Base-by-base conservation (phyloP, 2,797 vertebrate genomes). In the Clarias fuscus region DNA sequence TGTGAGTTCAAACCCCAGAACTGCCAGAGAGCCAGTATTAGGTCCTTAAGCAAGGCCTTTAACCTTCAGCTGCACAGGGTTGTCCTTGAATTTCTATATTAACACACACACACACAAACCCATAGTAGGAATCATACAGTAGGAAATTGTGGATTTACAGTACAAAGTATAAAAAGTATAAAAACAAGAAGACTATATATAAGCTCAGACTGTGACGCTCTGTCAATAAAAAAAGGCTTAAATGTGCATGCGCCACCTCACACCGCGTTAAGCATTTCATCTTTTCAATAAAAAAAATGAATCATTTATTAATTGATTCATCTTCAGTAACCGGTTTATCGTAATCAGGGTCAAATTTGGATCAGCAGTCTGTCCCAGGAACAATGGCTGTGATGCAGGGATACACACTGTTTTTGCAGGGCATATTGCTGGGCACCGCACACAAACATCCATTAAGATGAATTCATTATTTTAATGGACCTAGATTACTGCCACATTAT, bases 291-390 rank as follows among this genome's bases (percentile, higher is more conserved):
- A 72, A 72, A 72, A 7, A 18, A 70, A 70, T 13, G 2, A 68
- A 56, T 68, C 5, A 64, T 65, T 65, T 68, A 67, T 82, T 53
- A 20, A 33, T 82, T 68, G 1, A 67, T 82, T 82, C 33, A 64
- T 64, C 59, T 17, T 80, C 22, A 30, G 79, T 56, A 68, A 67
- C 2, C 24, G 8, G 40, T 5, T 82, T 43, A 53, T 67, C n/a
- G 15, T 82, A n/a, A 15, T 53, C 79, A 48, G 64, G n/a, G n/a
- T 67, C 40, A 82, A 48, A 37, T 18, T 27, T n/a, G 22, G 20
- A 37, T 61, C 18, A 37, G 61, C 62, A 53, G 40, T 10, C 33
- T 62, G 24, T 62, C 37, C 5, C 13, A 64, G 61, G 22, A 24
- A 33, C 73, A 18, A n/a, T 76, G 33, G 3, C 33, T 13, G 7